Base-by-base conservation (phyloP, 2,888 invertebrate species). In the Sabatieria punctata region DNA sequence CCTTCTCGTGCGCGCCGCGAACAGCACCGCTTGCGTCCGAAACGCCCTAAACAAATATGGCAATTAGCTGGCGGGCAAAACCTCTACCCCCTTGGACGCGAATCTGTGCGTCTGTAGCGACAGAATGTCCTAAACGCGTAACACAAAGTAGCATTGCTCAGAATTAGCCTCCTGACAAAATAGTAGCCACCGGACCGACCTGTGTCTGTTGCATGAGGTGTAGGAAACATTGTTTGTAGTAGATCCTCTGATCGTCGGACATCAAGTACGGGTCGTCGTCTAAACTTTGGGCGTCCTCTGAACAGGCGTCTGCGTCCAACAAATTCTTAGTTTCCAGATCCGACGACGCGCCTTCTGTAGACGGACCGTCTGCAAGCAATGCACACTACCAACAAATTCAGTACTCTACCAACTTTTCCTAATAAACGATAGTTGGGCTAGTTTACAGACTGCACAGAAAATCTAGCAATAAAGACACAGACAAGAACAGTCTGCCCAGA, bases 201-300 rank as follows among this genome's bases (percentile, higher is more conserved):
- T 55, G 54, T 1, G 55, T 55, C 6, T 50, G 48, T 46, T 56
- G 54, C 26, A 57, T 52, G 19, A 62, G 48, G 36, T 57, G 55
- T 25, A 54, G 46, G 51, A 63, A 62, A 48, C 59, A 58, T 42
- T 58, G 56, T 8, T 51, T 52, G 50, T 62, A 63, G 49, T 62
- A 62, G 38, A 55, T 55, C n/a, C 54, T 49, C 48, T 62, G 62
- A 39, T 60, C 60, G 2, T 52, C 51, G 2, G 56, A 57, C 44
- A 61, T 58, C 43, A 54, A 54, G 48, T 57, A 61, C 8, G 59
- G 41, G 19, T 41, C 41, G 30, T 15, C n/a, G 2, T 30, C 42
- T 11, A 37, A 6, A 18, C n/a, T n/a, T 18, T 37, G 37, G 13
- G 37, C 37, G 37, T 37, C 37, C 15, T 42, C 42, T 11, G 33